A percentile compares a stretch with the other conserved stretches of the same genome.
phyloP scores from a whole-genome alignment of 2,797 vertebrate species.

The Myotis daubentonii region DNA sequence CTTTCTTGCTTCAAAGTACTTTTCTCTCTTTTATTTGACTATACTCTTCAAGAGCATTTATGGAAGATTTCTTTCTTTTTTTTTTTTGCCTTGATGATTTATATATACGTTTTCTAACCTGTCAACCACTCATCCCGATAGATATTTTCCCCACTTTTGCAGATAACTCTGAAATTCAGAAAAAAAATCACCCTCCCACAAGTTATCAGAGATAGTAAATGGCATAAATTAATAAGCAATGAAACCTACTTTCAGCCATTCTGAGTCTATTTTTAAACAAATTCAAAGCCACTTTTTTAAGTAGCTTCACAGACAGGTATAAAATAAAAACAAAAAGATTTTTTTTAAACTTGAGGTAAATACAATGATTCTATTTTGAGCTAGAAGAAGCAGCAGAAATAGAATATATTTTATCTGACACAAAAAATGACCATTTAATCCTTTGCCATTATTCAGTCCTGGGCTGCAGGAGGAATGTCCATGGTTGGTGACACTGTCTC shows the following conservation, averaged over 20 bases:
- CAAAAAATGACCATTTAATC: not conserved
- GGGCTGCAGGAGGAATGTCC: not conserved
- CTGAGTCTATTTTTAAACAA: constrained; percentile 13
- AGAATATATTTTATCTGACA: constrained; percentile 14
- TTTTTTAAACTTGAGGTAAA: not conserved
- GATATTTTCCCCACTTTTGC: not conserved
- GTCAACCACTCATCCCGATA: not conserved
- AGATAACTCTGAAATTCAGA: not conserved
- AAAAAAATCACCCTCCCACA: not conserved
- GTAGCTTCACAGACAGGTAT: not conserved
- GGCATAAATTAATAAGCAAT: not conserved
- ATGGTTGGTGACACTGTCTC: not conserved
- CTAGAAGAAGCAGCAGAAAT: not conserved
- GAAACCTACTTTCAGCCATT: not conserved
- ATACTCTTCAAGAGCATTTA: not conserved
- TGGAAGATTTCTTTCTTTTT: not conserved
- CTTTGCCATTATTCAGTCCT: not conserved
- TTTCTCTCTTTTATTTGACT: not conserved
- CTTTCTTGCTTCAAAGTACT: not conserved
- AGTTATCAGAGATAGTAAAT: not conserved
- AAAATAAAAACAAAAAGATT: not conserved
- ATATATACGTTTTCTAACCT: not conserved
- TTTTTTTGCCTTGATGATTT: not conserved
- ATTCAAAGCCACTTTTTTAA: not conserved
- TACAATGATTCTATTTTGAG: not conserved